phyloP scores from a whole-genome alignment of 2,888 invertebrate species.

The Folsomia manolachei region DNA sequence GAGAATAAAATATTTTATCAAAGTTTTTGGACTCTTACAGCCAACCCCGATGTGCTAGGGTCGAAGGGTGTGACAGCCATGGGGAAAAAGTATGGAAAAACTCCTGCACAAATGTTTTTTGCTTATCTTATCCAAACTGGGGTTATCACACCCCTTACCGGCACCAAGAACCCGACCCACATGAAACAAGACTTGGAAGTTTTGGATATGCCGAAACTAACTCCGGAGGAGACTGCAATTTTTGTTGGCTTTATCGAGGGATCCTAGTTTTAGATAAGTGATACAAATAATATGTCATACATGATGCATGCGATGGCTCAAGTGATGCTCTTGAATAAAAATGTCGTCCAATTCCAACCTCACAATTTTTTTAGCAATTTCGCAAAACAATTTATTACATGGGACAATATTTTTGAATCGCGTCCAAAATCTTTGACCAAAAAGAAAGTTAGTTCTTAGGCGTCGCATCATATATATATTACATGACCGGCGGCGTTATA shows the following conservation, averaged over 20 bases:
- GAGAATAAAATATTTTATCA: constrained; percentile 40
- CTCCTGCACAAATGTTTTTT: constrained; percentile 32
- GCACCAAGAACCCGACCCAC: constrained; percentile 33
- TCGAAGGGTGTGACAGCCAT: constrained; percentile 18
- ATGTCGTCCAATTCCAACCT: no score
- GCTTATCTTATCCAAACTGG: constrained; percentile 38
- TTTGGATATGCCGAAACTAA: constrained; percentile 23
- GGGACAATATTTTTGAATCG: no score
- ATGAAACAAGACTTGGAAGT: constrained; percentile 39
- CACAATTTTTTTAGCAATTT: no score
- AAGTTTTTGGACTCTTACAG: constrained; percentile 40
- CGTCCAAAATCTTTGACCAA: no score
- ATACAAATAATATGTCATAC: no score
- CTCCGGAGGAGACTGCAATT: constrained; percentile 23
- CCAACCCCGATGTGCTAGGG: constrained; percentile 34
- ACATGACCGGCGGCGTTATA: no score
- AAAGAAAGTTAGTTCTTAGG: no score
- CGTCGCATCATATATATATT: no score
- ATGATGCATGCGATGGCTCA: no score
- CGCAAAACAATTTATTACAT: no score
- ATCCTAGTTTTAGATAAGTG: no score
- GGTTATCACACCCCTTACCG: constrained; percentile 36
- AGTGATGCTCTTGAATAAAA: no score
- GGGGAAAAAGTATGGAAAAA: constrained; percentile 21
- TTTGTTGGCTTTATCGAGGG: constrained; percentile 29